phyloP scores from a whole-genome alignment of 2,888 invertebrate genomes.

The Abscondita cerata region DNA sequence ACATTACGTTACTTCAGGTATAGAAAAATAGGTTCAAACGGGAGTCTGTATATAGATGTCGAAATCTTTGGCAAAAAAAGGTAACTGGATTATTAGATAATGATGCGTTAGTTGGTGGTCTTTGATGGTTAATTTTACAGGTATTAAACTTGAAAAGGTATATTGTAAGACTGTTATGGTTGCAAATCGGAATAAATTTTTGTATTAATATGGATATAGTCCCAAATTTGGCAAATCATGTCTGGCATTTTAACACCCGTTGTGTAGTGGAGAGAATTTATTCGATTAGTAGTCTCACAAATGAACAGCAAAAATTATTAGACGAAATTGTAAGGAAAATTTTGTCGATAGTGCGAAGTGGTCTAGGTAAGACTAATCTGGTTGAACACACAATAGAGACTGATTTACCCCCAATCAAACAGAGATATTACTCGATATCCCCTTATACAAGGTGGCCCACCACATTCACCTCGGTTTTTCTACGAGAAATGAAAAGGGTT shows the following conservation, averaged over 20 bases:
- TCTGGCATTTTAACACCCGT: neutral
- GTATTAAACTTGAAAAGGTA: neutral
- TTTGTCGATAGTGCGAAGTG: neutral
- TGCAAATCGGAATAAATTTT: neutral
- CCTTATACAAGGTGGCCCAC: no score
- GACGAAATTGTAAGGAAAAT: neutral
- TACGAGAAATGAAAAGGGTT: no score
- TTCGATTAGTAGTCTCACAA: no score
- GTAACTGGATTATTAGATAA: conserved; percentile 29
- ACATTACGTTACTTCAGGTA: no score
- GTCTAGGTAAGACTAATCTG: neutral
- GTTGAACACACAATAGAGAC: neutral
- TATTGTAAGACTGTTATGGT: neutral
- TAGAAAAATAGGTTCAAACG: no score
- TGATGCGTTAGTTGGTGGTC: conserved; percentile 21
- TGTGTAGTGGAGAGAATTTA: no score
- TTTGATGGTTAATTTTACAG: neutral
- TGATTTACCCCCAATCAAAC: neutral
- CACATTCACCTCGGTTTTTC: no score
- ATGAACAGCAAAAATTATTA: neutral
- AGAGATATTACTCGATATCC: conserved; percentile 1
- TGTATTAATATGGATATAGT: neutral
- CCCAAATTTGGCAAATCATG: neutral
- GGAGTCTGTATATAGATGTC: conserved; percentile 29
- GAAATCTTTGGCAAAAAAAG: conserved; percentile 20